A percentile compares a stretch with the other conserved stretches of the same genome.
These are phyloP conservation scores for Melanophora roralis DNA, from an alignment of 2,888 invertebrate species.

Conservation along the genomic window DNA sequence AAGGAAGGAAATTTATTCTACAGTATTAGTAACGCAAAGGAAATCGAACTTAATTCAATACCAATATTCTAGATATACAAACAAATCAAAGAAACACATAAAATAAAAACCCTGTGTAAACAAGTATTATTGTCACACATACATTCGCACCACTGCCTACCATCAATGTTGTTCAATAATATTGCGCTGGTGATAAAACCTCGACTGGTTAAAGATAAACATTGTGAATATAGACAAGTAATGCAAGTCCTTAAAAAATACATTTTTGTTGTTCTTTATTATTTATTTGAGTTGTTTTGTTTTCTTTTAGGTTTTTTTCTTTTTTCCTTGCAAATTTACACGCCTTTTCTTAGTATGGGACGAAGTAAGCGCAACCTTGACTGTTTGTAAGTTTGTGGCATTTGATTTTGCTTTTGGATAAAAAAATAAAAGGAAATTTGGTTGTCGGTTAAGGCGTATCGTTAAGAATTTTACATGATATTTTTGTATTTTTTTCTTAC, in stretches of 20 bases:
- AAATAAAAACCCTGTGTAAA: neutral
- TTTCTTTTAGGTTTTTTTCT: neutral
- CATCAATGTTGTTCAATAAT: neutral
- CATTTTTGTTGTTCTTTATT: neutral
- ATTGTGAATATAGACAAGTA: neutral
- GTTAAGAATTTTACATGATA: neutral
- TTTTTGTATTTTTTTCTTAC: slow-evolving; percentile 1
- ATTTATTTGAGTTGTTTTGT: slow-evolving; percentile 40
- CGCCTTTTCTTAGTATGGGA: slow-evolving; percentile 42
- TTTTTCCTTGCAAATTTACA: slow-evolving; percentile 18
- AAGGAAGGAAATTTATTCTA: slow-evolving; percentile 39
- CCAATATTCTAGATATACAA: neutral
- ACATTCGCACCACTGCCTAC: neutral
- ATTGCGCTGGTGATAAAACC: slow-evolving; percentile 16
- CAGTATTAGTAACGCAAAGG: slow-evolving; percentile 42
- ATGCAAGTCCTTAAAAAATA: too few species aligned
- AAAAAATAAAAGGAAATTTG: neutral
- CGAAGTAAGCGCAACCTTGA: slow-evolving; percentile 20
- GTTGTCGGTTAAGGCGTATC: neutral
- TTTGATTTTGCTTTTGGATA: neutral
- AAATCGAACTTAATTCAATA: slow-evolving; percentile 44
- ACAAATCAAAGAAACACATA: neutral
- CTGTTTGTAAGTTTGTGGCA: neutral
- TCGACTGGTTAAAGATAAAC: neutral
- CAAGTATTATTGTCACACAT: neutral